phyloP scores from a whole-genome alignment of 2,888 invertebrate species.

The Halictus ligatus region DNA sequence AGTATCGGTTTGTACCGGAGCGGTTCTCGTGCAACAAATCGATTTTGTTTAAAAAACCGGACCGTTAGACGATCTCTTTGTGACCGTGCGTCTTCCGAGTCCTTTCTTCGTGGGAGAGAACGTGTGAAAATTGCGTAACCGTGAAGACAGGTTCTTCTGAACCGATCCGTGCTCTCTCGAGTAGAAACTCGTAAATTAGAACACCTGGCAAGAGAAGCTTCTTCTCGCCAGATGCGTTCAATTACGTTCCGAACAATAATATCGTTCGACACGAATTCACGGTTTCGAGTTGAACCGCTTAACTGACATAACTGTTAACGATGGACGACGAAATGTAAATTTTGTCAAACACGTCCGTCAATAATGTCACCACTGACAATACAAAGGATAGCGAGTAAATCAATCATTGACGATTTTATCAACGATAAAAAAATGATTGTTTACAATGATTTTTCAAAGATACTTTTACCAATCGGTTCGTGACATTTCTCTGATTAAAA shows the following conservation, averaged over 20 bases:
- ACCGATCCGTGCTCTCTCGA: background rate
- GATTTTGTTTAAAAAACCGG: slow-evolving; percentile 21
- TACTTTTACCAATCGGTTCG: background rate
- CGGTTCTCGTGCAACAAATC: slow-evolving; percentile 27
- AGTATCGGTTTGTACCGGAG: background rate
- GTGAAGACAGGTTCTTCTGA: background rate
- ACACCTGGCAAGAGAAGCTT: slow-evolving; percentile 12
- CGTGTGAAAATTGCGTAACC: slow-evolving; percentile 10
- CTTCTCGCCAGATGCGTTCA: background rate
- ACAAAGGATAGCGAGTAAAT: background rate
- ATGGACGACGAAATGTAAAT: background rate
- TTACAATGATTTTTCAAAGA: background rate
- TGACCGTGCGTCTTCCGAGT: background rate
- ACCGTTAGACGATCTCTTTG: slow-evolving; percentile 35
- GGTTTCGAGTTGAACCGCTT: background rate
- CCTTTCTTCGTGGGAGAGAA: background rate
- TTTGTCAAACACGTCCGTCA: background rate
- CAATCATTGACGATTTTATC: background rate
- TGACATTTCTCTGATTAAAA: background rate
- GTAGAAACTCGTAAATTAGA: background rate
- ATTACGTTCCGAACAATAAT: background rate
- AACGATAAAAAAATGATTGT: background rate
- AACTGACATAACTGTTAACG: background rate
- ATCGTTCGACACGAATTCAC: background rate
- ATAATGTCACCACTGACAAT: background rate